Percentiles rank a stretch among this genome's conserved stretches.
These are phyloP conservation scores for Synanceia verrucosa DNA, from an alignment of 2,797 vertebrate genomes.

Conservation along the genomic window DNA sequence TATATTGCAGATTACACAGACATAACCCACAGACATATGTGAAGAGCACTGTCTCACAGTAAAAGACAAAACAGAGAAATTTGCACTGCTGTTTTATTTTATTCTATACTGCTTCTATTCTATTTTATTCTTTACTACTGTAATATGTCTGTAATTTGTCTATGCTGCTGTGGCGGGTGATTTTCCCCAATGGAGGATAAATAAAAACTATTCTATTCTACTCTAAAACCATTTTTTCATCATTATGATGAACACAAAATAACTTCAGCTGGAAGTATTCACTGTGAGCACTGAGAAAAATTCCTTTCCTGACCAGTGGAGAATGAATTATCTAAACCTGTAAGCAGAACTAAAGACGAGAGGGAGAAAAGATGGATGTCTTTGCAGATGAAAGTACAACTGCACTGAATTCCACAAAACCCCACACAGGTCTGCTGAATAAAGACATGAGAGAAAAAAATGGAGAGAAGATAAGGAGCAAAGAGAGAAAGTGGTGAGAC, in stretches of 20 bases:
- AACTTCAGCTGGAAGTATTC: constrained; percentile 42
- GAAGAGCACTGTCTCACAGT: constrained; percentile 20
- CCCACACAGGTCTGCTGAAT: constrained; percentile 2
- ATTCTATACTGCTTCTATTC: too few species aligned
- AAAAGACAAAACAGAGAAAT: constrained; percentile 38
- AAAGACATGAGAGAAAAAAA: neutral
- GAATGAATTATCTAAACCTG: constrained; percentile 38
- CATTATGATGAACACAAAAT: constrained; percentile 34
- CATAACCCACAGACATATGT: constrained; percentile 45
- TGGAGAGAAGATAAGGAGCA: neutral
- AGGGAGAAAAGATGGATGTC: constrained; percentile 10
- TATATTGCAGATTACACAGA: constrained; percentile 14
- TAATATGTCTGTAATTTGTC: too few species aligned
- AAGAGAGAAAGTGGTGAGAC: constrained; percentile 25
- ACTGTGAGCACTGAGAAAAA: constrained; percentile 32
- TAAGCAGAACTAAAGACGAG: constrained; percentile 32
- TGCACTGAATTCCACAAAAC: constrained; percentile 13
- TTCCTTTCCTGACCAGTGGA: constrained; percentile 36
- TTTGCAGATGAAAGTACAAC: constrained; percentile 1
- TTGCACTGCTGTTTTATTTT: too few species aligned
- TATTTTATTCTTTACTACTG: too few species aligned
- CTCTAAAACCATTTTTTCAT: too few species aligned
- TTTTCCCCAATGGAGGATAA: too few species aligned
- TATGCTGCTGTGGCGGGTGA: too few species aligned
- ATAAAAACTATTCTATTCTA: too few species aligned